These are phyloP conservation scores for Pangasius mekongensis DNA, from an alignment of 2,797 vertebrate genomes.

Conservation along the genomic window DNA sequence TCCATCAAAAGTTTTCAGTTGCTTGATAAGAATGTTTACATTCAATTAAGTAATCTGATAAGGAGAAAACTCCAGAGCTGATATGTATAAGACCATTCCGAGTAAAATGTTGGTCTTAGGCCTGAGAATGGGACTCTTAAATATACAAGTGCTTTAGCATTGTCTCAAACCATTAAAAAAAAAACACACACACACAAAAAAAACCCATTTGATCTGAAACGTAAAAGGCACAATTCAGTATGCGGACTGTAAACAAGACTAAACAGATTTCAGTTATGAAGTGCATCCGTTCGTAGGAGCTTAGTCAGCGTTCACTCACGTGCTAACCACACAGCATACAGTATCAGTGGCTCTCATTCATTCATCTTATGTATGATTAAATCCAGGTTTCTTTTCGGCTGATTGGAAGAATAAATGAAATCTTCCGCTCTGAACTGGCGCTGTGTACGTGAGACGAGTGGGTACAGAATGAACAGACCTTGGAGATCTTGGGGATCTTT, in stretches of 20 bases:
- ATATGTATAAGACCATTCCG: background rate
- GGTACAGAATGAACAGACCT: conserved; percentile 75
- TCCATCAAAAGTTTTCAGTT: background rate
- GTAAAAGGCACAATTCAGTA: background rate
- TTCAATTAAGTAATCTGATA: too few relatives aligned
- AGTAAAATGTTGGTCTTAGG: background rate
- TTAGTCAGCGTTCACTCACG: background rate
- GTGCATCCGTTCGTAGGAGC: background rate
- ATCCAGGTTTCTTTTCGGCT: background rate
- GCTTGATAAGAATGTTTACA: background rate
- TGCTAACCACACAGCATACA: background rate
- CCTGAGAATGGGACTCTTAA: background rate
- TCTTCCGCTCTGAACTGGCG: background rate
- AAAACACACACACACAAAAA: too few relatives aligned
- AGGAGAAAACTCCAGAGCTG: background rate
- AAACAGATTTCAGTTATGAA: background rate
- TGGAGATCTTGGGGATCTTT: conserved; percentile 98
- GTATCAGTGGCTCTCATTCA: background rate
- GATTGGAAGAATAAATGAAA: background rate
- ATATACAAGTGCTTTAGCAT: background rate
- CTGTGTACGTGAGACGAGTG: background rate
- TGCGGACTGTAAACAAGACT: background rate
- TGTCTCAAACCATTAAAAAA: background rate
- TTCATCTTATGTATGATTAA: background rate
- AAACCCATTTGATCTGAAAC: too few relatives aligned